Percentiles rank a stretch among this genome's conserved stretches.
Evolutionary conservation across 1,140 invertebrate genomes (phyloP).

Genomic region (Dufourea novaeangliae): DNA sequence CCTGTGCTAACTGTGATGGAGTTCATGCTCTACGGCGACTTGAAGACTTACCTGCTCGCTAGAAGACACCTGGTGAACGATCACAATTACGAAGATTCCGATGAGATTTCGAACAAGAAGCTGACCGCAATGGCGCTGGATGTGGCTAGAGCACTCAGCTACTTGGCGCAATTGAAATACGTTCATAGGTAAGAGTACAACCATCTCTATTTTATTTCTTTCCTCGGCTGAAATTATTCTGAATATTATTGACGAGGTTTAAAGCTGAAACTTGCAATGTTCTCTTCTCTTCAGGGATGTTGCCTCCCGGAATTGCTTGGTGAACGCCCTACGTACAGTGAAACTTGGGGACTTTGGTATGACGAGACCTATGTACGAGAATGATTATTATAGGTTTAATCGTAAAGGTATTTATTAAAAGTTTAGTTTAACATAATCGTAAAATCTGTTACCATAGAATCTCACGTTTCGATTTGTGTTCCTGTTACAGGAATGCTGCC

Average conservation of each 20-base stretch:
- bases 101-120: constrained; percentile 89
- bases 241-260: no score
- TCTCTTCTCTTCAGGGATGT: constrained; percentile 85
- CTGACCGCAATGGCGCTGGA: constrained; percentile 93
- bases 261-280: no score
- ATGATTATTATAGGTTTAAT: constrained; percentile 93
- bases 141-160: constrained; percentile 91
- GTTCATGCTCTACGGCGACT: constrained; percentile 95
- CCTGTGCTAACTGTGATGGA: constrained; percentile 96
- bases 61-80: constrained; percentile 91
- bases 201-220: no score
- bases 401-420: constrained; percentile 85
- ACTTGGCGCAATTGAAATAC: constrained; percentile 90
- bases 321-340: constrained; percentile 90
- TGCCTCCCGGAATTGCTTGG: constrained; percentile 93
- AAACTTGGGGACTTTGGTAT: constrained; percentile 97
- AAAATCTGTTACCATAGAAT: no score
- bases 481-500: constrained; percentile 87
- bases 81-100: constrained; percentile 84
- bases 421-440: no score
- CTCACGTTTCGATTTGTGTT: background rate
- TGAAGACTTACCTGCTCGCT: constrained; percentile 93
- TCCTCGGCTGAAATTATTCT: no score
- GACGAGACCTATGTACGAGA: constrained; percentile 93
- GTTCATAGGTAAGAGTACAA: constrained; percentile 87